Evolutionary conservation across 2,888 invertebrate species (phyloP).

Genomic region (Erebia ligea): DNA sequence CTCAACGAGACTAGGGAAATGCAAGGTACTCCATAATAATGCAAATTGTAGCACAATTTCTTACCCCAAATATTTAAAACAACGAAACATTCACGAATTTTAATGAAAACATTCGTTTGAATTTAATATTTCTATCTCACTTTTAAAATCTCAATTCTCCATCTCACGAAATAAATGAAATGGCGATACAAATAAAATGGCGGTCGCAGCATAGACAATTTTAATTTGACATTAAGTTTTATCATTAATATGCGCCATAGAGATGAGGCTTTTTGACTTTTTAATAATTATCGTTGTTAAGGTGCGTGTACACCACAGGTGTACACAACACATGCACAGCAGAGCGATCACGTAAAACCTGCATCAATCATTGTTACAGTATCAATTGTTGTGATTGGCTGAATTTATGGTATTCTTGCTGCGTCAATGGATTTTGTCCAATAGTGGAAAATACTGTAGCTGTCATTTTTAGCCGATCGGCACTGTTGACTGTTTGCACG

Average conservation of each 20-base stretch:
- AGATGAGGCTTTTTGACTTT: conserved; percentile 4
- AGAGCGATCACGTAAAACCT: too few relatives aligned
- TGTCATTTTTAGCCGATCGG: too few relatives aligned
- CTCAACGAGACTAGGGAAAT: conserved; percentile 6
- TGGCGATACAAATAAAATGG: conserved; percentile 83
- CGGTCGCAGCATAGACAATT: conserved; percentile 45
- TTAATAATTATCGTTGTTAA: not conserved
- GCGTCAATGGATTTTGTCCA: too few relatives aligned
- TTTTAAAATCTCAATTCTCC: conserved; percentile 73
- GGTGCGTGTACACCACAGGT: too few relatives aligned
- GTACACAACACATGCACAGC: not conserved
- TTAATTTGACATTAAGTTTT: conserved; percentile 1
- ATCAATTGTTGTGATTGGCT: too few relatives aligned
- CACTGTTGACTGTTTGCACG: too few relatives aligned
- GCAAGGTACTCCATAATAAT: conserved; percentile 4
- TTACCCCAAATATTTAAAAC: conserved; percentile 38
- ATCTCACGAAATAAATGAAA: conserved; percentile 82
- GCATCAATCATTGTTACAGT: too few relatives aligned
- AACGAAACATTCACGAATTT: conserved; percentile 34
- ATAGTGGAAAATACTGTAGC: too few relatives aligned
- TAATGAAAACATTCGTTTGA: conserved; percentile 42
- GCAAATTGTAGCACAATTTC: conserved; percentile 45
- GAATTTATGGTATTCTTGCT: too few relatives aligned
- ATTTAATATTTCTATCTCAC: conserved; percentile 81
- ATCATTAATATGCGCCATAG: not conserved